Base-by-base conservation (phyloP, 1,140 invertebrate genomes). In the Sitophilus oryzae region DNA sequence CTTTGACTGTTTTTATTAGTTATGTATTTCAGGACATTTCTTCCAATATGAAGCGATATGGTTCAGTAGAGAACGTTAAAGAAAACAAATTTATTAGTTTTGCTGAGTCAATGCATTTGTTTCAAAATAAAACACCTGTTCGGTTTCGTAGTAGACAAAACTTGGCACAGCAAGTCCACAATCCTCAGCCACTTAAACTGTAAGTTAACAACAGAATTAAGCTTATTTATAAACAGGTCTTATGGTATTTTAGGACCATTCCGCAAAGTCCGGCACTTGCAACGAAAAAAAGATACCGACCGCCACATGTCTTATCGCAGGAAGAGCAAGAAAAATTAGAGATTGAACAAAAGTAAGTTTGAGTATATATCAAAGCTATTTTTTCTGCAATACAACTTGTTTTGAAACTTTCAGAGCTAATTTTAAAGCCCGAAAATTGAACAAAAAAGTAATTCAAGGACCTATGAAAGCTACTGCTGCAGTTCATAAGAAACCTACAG, bases 101-200 rank as follows among this genome's bases (percentile, higher is more conserved):
- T 35, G 75, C 76, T 8, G 74, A 78, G 52, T 69, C 70, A 0
- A 59, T 77, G 2, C 64, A 61, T 0, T 72, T 72, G 36, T 78
- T 74, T 14, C 74, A 77, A 21, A 64, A 52, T n/a, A 59, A 54
- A 0, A 77, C 75, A 4, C 76, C 76, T 0, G 61, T 71, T 25
- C 63, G 75, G 23, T 78, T 77, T 35, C 66, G 65, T 22, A 65
- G 66, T 0, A 72, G 66, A 35, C 56, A 61, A 3, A 63, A 46
- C 5, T 20, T 35, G 3, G 21, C 65, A 6, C 38, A 11, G 30
- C 23, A 42, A 42, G 16, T 30, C 11, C 25, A 30, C 23, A 16
- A 35, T 2, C 18, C 37, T 37, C 36, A 51, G 8, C 5, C 5
- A 23, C 10, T 37, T 25, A 67, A 68, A 51, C 56, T 63, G 0